These are phyloP conservation scores for Calameuta filiformis DNA, from an alignment of 2,888 invertebrate genomes.

Conservation along the genomic window DNA sequence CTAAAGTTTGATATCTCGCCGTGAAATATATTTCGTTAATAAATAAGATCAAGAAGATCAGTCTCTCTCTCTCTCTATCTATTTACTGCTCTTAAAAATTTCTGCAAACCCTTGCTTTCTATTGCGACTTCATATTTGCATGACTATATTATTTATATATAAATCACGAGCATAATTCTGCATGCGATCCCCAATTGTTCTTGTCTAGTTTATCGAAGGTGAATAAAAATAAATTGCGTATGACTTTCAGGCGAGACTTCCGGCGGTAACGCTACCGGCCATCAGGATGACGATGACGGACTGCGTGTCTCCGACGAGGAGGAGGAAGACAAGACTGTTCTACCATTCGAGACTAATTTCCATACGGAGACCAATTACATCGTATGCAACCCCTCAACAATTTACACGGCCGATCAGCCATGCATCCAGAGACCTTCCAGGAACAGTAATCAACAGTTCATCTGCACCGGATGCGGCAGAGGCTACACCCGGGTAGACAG, in stretches of 20 bases:
- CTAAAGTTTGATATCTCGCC: not conserved
- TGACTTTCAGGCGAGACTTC: not conserved
- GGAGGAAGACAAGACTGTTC: not conserved
- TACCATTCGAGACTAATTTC: not conserved
- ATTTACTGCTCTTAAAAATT: not conserved
- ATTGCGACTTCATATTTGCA: not conserved
- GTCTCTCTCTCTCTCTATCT: not conserved
- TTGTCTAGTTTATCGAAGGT: not conserved
- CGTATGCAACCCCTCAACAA: not conserved
- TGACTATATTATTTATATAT: not conserved
- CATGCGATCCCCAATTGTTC: not conserved
- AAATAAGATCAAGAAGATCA: not conserved
- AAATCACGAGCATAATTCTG: not conserved
- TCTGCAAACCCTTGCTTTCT: not conserved
- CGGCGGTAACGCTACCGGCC: not conserved
- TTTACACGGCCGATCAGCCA: not conserved
- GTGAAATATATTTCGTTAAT: not conserved
- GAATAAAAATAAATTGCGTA: not conserved
- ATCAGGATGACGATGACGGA: not conserved
- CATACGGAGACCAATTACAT: slow-evolving; percentile 5
- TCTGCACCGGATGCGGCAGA: slow-evolving; percentile 60
- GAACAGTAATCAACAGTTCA: slow-evolving; percentile 31
- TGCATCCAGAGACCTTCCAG: not conserved
- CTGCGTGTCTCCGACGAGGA: not conserved
- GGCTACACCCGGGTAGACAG: slow-evolving; percentile 61